Evolutionary conservation across 2,113 vertebrate species (phyloP).

Genomic region (Thalassarche chlororhynchos): DNA sequence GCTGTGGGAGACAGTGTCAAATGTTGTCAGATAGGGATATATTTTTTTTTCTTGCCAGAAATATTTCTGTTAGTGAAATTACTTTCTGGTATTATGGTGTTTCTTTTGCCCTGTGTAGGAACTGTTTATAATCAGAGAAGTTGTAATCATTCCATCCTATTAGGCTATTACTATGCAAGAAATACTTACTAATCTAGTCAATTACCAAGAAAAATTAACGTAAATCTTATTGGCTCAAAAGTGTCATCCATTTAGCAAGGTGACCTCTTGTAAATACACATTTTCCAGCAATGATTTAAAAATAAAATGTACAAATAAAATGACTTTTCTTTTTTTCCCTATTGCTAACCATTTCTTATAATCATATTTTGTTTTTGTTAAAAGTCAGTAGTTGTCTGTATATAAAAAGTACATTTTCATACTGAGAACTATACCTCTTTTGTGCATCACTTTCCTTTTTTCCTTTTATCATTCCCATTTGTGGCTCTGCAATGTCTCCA

Average conservation of each 20-base stretch:
- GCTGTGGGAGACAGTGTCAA: no score
- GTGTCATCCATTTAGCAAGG: neutral
- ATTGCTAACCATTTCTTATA: neutral
- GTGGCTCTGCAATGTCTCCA: neutral
- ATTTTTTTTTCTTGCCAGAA: neutral
- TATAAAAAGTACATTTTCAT: neutral
- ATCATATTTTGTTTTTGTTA: neutral
- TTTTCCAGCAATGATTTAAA: neutral
- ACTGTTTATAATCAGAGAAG: neutral
- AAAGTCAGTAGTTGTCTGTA: neutral
- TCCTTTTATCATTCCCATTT: neutral
- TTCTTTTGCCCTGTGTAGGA: neutral
- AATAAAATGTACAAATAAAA: neutral
- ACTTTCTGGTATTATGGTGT: neutral
- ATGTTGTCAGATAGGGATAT: neutral
- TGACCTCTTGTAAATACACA: neutral
- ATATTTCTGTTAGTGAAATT: neutral
- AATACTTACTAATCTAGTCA: neutral
- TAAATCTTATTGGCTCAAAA: neutral
- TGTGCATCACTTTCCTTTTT: neutral
- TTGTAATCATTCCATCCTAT: neutral
- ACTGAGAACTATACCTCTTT: neutral
- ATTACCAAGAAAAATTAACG: neutral
- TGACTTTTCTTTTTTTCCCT: neutral
- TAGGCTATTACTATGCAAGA: neutral